Conservation (phyloP, 2,888 invertebrate genomes). For the Acronicta aceris region DNA sequence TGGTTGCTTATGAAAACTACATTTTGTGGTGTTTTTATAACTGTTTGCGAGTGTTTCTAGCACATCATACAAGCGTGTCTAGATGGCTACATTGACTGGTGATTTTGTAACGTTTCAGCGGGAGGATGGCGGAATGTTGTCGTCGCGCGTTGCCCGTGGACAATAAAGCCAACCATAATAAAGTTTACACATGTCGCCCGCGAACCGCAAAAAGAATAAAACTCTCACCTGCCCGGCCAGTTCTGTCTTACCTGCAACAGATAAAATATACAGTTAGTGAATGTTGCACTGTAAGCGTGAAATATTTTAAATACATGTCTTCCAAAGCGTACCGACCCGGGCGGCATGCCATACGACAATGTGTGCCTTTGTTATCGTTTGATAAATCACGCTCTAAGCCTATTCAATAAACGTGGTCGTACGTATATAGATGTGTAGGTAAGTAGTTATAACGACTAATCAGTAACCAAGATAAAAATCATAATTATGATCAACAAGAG, state of each 20-base stretch:
- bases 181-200: constrained; percentile 80
- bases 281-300: constrained; percentile 48
- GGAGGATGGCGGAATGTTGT: constrained; percentile 60
- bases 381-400: constrained; percentile 16
- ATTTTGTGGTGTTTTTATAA: constrained; percentile 48
- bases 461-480: neutral
- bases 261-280: constrained; percentile 74
- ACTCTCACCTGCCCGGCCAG: constrained; percentile 75
- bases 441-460: neutral
- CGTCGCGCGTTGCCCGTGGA: constrained; percentile 58
- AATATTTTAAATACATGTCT: constrained; percentile 41
- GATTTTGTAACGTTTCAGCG: constrained; percentile 61
- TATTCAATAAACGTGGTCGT: constrained; percentile 1
- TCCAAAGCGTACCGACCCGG: constrained; percentile 10
- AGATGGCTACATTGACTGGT: constrained; percentile 46
- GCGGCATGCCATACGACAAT: neutral
- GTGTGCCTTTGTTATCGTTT: constrained; percentile 28
- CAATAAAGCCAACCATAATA: constrained; percentile 79
- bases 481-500: neutral
- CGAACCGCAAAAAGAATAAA: constrained; percentile 76
- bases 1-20: constrained; percentile 44
- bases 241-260: constrained; percentile 81
- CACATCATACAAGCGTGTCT: constrained; percentile 41
- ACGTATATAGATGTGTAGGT: too few species aligned
- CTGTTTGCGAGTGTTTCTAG: constrained; percentile 41